These are phyloP conservation scores for Numenius arquata DNA, from an alignment of 2,113 vertebrate species.

Conservation along the genomic window DNA sequence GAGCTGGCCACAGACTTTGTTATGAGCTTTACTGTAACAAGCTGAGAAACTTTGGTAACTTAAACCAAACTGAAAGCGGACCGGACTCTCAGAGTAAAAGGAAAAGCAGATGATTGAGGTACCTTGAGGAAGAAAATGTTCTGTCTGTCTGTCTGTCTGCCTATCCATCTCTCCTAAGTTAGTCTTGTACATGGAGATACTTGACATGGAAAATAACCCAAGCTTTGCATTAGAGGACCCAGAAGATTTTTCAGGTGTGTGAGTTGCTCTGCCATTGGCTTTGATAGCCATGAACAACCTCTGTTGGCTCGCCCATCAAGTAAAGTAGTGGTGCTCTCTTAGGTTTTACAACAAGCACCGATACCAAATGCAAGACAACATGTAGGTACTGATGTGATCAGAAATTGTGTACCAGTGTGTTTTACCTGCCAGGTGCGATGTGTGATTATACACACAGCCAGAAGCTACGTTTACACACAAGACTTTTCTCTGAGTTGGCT, in stretches of 20 bases:
- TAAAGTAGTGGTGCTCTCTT: background rate
- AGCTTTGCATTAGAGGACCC: background rate
- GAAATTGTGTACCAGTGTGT: background rate
- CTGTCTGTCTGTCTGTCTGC: background rate
- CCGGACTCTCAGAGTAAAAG: background rate
- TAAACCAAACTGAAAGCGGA: conserved; percentile 21
- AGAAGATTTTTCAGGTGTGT: background rate
- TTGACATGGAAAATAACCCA: background rate
- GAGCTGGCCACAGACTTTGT: conserved; percentile 49
- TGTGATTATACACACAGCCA: background rate
- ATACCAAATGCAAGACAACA: background rate
- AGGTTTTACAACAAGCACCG: background rate
- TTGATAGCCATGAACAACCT: background rate
- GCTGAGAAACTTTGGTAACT: conserved; percentile 37
- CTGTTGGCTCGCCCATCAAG: background rate
- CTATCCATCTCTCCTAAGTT: accelerated
- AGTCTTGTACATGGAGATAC: background rate
- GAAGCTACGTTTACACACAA: background rate
- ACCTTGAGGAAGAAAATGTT: background rate
- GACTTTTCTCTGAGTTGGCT: background rate
- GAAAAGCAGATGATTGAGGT: background rate
- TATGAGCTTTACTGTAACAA: conserved; percentile 29
- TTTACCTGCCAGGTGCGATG: background rate
- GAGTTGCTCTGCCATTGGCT: background rate
- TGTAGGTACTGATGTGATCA: accelerated